Evolutionary conservation across 2,888 invertebrate species (phyloP), one percentile per base, ranked within the genome.

Genomic region (Parthenolecanium corni): DNA sequence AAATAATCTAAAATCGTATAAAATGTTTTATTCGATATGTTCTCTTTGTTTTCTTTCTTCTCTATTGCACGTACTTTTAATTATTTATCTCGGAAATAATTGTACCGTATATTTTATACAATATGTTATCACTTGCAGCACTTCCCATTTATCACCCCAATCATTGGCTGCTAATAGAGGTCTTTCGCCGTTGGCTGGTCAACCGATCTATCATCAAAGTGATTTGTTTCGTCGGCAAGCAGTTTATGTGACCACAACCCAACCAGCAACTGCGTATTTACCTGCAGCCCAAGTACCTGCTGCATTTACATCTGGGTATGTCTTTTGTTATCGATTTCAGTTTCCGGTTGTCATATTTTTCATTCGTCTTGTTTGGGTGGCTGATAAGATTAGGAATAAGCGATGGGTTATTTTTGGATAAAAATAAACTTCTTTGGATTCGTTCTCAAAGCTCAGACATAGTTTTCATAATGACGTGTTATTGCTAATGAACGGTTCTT

Each of bases 161-260:
- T 76, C 77, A 38, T 67, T 76, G 65, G 70, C 65, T 38, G 70
- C 63, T 20, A 68, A 68, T 21, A 67, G 69, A 21, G 69, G 66
- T 65, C 67, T 68, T 57, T 71, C 73, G 42, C 74, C 71, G 69
- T 75, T 72, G 71, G 77, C 70, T 72, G 80, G 71, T 68, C 81
- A 82, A 70, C 82, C 81, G 25, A 76, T 82, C 38, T 82, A 82
- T 71, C 80, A 80, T 69, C 80, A 83, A 71, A 78, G 80, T 54
- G 78, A 78, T 68, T 75, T 82, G 68, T 86, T 82, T 74, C 80
- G 82, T 68, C 78, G 81, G 16, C 70, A 67, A 24, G 80, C 82
- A 49, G 84, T 85, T 51, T 85, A 85, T 72, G 84, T 84, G 47
- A 82, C 84, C 53, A 79, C 80, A 52, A 75, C 76, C 46, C 80